A percentile compares a stretch with the other conserved stretches of the same genome.
Evolutionary conservation across 37 sponge, comb jelly and placozoan species (phyloP).

Genomic region (Geodia barretti): DNA sequence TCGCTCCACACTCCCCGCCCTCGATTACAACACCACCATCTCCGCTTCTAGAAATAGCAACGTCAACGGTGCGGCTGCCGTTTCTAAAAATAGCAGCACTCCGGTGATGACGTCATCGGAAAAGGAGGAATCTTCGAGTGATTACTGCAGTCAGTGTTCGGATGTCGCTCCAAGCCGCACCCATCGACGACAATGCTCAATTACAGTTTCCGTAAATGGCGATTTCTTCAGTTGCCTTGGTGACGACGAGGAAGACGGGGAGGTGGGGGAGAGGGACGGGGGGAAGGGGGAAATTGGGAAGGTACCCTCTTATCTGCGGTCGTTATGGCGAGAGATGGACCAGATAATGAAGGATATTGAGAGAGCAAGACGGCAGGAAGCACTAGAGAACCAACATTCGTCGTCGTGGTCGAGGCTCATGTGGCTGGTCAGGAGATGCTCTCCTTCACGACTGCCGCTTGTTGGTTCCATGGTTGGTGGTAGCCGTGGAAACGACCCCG

Average conservation of each 20-base stretch:
- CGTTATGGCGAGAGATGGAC: too few species aligned
- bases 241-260: neutral
- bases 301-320: neutral
- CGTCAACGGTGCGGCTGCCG: too few species aligned
- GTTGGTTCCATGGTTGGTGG: neutral
- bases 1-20: too few species aligned
- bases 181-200: neutral
- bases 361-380: too few species aligned
- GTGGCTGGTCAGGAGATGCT: neutral
- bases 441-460: neutral
- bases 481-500: neutral
- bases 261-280: neutral
- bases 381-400: too few species aligned
- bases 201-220: constrained; percentile 5
- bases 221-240: neutral
- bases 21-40: too few species aligned
- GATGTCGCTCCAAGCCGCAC: neutral
- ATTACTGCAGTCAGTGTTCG: neutral
- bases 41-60: too few species aligned
- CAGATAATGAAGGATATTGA: too few species aligned
- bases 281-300: neutral
- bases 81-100: too few species aligned
- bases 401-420: too few species aligned
- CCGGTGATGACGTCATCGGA: too few species aligned
- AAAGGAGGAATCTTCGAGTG: too few species aligned